These are phyloP conservation scores for Antitype chi DNA, from an alignment of 2,888 invertebrate genomes.

Conservation along the genomic window DNA sequence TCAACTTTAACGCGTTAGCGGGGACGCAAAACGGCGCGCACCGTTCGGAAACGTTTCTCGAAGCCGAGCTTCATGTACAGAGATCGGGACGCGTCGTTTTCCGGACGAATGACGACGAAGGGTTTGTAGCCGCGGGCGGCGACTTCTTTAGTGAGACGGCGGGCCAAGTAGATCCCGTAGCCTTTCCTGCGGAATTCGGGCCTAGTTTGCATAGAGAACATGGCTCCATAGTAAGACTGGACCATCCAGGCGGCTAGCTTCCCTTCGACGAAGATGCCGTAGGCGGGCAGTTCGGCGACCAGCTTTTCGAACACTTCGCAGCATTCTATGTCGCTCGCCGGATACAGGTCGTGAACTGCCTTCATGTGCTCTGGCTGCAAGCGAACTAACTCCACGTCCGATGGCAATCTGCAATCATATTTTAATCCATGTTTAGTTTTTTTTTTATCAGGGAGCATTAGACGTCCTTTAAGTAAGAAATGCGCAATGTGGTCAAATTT, in stretches of 20 bases:
- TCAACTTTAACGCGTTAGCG: constrained; percentile 85
- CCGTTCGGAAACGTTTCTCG: constrained; percentile 94
- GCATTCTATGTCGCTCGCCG: constrained; percentile 96
- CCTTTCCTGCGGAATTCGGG: constrained; percentile 94
- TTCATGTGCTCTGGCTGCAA: constrained; percentile 94
- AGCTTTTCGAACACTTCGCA: constrained; percentile 95
- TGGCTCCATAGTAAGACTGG: constrained; percentile 97
- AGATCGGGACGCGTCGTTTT: constrained; percentile 96
- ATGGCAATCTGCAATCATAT: constrained; percentile 85
- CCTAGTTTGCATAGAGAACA: constrained; percentile 97
- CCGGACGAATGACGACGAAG: constrained; percentile 96
- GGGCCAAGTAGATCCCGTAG: constrained; percentile 94
- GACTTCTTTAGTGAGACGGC: constrained; percentile 92
- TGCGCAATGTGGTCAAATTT: background rate
- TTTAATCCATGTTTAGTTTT: background rate
- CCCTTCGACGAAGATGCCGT: constrained; percentile 94
- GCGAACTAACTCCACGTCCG: constrained; percentile 94
- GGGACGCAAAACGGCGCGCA: constrained; percentile 94
- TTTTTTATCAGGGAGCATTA: background rate
- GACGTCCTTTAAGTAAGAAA: background rate
- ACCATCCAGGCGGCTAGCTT: constrained; percentile 97
- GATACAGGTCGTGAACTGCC: constrained; percentile 96
- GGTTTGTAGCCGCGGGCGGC: constrained; percentile 94
- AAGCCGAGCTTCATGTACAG: constrained; percentile 96
- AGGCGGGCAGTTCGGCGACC: constrained; percentile 94